Evolutionary conservation across 2,888 invertebrate species (phyloP).

Genomic region (Dolomedes plantarius): DNA sequence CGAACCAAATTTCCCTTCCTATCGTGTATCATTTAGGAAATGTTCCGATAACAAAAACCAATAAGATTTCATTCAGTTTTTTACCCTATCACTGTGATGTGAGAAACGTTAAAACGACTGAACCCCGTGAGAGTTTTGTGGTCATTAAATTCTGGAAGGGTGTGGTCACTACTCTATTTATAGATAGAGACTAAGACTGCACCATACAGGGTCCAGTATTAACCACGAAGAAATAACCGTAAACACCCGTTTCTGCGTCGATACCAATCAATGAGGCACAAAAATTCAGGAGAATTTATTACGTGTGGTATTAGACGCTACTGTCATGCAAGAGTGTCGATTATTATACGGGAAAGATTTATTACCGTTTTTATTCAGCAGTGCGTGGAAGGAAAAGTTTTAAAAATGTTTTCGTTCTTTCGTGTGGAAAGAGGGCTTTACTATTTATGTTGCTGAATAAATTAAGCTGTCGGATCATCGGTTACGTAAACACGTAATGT

Average conservation of each 20-base stretch:
- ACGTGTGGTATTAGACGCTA: too few species aligned
- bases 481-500: too few species aligned
- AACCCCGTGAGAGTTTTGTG: conserved; percentile 40
- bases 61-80: conserved; percentile 31
- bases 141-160: conserved; percentile 61
- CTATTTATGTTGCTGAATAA: too few species aligned
- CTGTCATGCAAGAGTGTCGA: too few species aligned
- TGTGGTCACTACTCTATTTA: conserved; percentile 56
- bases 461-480: too few species aligned
- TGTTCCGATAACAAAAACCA: conserved; percentile 28
- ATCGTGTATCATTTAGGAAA: too few species aligned
- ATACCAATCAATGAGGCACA: conserved; percentile 38
- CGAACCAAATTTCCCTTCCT: too few species aligned
- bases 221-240: conserved; percentile 34
- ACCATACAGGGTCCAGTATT: conserved; percentile 25
- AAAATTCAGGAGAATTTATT: not conserved
- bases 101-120: conserved; percentile 36
- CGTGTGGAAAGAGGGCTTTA: too few species aligned
- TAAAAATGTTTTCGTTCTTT: too few species aligned
- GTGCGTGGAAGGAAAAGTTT: too few species aligned
- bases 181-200: conserved; percentile 26
- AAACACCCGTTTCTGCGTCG: conserved; percentile 39
- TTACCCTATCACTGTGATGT: conserved; percentile 20
- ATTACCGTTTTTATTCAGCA: too few species aligned
- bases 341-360: too few species aligned